Evolutionary conservation across 2,888 invertebrate species (phyloP).

Genomic region (Lasioglossum leucozonium): DNA sequence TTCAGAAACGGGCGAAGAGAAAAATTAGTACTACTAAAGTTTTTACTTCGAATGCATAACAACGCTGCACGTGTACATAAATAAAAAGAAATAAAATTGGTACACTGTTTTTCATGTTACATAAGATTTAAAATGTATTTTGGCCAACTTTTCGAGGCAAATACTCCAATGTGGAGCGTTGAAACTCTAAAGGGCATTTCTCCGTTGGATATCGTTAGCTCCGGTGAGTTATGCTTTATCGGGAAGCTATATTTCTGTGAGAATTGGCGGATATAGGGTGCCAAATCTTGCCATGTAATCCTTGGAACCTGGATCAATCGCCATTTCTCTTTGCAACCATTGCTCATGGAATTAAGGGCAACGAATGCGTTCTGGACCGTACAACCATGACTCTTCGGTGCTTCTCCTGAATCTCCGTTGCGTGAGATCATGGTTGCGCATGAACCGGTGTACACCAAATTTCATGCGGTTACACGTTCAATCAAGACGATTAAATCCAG

Average conservation of each 20-base stretch:
- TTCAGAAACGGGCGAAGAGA: too few relatives aligned
- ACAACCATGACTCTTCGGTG: not conserved
- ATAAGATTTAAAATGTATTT: too few relatives aligned
- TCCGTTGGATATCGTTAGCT: not conserved
- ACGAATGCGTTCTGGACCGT: not conserved
- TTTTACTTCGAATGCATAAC: too few relatives aligned
- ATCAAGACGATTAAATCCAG: too few relatives aligned
- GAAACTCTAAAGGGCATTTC: not conserved
- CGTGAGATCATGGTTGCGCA: not conserved
- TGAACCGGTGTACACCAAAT: not conserved
- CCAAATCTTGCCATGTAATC: not conserved
- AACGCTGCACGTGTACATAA: too few relatives aligned
- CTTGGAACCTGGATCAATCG: conserved; percentile 3
- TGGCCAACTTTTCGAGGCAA: too few relatives aligned
- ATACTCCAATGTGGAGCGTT: too few relatives aligned
- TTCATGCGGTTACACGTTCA: not conserved
- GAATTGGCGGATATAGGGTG: conserved; percentile 10
- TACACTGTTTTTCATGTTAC: too few relatives aligned
- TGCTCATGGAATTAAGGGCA: conserved; percentile 16
- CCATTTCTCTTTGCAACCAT: not conserved
- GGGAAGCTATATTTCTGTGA: conserved; percentile 3
- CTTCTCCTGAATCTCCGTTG: not conserved
- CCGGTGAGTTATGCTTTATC: conserved; percentile 4
- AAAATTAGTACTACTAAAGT: too few relatives aligned
- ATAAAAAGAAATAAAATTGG: too few relatives aligned